Percentiles rank a stretch among this genome's conserved stretches.
These are phyloP conservation scores for Mola mola DNA, from an alignment of 2,113 vertebrate species.

Conservation along the genomic window DNA sequence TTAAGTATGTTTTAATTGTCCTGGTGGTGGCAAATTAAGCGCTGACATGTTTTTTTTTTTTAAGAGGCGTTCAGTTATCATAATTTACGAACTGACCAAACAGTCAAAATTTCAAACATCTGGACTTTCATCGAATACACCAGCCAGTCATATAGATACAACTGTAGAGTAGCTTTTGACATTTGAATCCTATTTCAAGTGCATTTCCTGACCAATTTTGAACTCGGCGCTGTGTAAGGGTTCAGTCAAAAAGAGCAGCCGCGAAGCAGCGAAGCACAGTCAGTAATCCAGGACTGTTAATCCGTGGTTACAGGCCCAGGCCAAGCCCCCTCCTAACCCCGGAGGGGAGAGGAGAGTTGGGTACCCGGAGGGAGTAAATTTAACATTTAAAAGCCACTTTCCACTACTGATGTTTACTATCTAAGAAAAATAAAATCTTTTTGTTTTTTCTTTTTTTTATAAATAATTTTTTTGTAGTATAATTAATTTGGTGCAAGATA, in stretches of 20 bases:
- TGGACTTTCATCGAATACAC: constrained; percentile 5
- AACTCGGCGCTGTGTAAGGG: constrained; percentile 38
- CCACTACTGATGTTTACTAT: too few species aligned
- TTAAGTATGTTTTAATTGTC: background rate
- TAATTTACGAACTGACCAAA: constrained; percentile 30
- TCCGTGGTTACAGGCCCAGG: constrained; percentile 75
- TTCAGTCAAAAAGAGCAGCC: constrained; percentile 43
- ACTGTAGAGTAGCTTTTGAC: constrained; percentile 35
- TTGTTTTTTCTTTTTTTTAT: background rate
- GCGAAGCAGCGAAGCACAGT: constrained; percentile 50
- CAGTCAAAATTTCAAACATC: constrained; percentile 4
- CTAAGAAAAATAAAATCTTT: too few species aligned
- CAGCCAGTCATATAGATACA: constrained; percentile 1
- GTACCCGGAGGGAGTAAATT: too few species aligned
- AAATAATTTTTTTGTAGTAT: too few species aligned
- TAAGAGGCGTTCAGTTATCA: background rate
- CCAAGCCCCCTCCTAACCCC: too few species aligned
- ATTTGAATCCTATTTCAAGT: constrained; percentile 47
- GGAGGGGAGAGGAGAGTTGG: too few species aligned
- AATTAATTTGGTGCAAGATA: too few species aligned
- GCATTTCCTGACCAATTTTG: constrained; percentile 46
- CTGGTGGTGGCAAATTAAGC: background rate
- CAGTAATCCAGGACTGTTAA: constrained; percentile 37
- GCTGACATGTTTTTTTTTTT: too few species aligned
- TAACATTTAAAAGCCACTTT: too few species aligned